phyloP scores from a whole-genome alignment of 2,888 invertebrate genomes.

The Drosophila meridionalis region DNA sequence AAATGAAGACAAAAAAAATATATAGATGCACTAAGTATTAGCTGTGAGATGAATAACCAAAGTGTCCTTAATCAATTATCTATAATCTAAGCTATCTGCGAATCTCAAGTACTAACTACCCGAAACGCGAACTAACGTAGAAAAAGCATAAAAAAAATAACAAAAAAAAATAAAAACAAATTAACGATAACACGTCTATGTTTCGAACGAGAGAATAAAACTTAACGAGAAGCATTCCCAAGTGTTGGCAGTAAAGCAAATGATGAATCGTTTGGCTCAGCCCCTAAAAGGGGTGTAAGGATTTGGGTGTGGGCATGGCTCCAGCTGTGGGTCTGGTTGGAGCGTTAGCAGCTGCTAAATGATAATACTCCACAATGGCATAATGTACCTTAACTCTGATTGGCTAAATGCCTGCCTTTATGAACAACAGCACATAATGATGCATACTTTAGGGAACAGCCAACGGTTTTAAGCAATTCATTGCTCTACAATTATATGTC shows the following conservation, averaged over 20 bases:
- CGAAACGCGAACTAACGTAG: constrained; percentile 13
- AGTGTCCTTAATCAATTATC: background rate
- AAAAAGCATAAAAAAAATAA: constrained; percentile 4
- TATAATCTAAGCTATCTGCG: background rate
- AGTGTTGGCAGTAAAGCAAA: constrained; percentile 43
- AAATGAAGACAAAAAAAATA: background rate
- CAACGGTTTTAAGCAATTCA: background rate
- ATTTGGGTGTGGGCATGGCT: no score
- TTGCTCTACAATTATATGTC: no score
- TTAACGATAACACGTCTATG: constrained; percentile 23
- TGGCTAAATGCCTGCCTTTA: no score
- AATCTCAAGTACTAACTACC: background rate
- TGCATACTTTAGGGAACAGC: constrained; percentile 41
- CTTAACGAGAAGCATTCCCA: constrained; percentile 10
- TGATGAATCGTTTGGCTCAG: constrained; percentile 33
- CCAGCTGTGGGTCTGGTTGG: background rate
- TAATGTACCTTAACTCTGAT: background rate
- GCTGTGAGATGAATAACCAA: background rate
- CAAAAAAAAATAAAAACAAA: constrained; percentile 8
- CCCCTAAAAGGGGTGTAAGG: no score
- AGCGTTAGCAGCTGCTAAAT: background rate
- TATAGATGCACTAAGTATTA: background rate
- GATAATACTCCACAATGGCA: constrained; percentile 15
- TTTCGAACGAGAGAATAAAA: constrained; percentile 18
- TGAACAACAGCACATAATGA: constrained; percentile 3